Evolutionary conservation across 2,113 vertebrate genomes (phyloP).

Genomic region (Megatriorchis doriae): DNA sequence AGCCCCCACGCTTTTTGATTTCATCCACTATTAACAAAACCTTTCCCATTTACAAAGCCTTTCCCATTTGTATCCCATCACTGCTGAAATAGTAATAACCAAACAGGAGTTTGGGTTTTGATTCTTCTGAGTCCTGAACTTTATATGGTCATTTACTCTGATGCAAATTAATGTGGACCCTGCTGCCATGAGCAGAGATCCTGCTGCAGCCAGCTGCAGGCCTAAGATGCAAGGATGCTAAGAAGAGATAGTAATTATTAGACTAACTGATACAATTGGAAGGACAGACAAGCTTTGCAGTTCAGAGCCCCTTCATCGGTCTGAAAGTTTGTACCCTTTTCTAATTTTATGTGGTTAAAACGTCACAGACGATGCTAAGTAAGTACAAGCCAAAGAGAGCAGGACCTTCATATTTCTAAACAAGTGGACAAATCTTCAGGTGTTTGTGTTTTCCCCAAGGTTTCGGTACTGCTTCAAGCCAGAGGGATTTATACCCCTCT

Average conservation of each 20-base stretch:
- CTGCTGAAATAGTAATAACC: neutral
- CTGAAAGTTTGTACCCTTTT: neutral
- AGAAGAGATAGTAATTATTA: neutral
- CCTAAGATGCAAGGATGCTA: neutral
- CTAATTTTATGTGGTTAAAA: neutral
- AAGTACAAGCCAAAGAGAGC: neutral
- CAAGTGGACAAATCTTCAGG: neutral
- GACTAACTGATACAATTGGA: neutral
- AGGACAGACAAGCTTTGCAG: neutral
- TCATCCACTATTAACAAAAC: neutral
- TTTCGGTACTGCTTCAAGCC: neutral
- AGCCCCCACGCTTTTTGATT: neutral
- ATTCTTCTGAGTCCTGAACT: neutral
- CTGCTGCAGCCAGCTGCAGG: neutral
- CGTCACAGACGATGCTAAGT: neutral
- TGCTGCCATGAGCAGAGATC: accelerated
- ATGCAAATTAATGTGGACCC: neutral
- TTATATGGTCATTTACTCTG: neutral
- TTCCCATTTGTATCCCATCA: neutral
- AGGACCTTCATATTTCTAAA: neutral
- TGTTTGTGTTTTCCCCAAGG: neutral
- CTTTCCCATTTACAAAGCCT: neutral
- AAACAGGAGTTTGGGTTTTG: neutral
- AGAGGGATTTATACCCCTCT: neutral
- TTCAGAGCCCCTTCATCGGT: neutral